Evolutionary conservation across 2,113 vertebrate species (phyloP), one percentile per base, ranked within the genome.

Genomic region (Narcine bancroftii): DNA sequence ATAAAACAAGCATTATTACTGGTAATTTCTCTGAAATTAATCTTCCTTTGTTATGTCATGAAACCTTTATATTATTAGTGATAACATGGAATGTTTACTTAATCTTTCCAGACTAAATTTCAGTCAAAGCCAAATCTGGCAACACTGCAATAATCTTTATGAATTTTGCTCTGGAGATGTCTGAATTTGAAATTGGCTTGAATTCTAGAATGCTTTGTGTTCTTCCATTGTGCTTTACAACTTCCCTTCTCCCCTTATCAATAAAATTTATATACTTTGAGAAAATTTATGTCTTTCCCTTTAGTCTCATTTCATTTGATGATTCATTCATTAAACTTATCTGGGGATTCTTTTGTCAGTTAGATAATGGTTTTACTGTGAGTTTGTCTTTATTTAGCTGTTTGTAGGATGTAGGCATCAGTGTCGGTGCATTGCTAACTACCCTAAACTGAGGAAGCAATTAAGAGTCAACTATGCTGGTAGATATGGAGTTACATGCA

Each of bases 151-250:
- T 36, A 65, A 89, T 89, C 85, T 89, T 11, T 26, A 42, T 26
- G 60, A 63, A 10, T n/a, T 65, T 42, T 89, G 33, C 63, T 65
- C 42, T 66, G n/a, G 85, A 42, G 85, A n/a, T 66, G 17, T 42
- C 63, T 42, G 1, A 36, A 13, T 56, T 63, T 65, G 56, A 89
- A 89, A 63, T 42, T 39, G 85, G 53, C 60, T 65, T 89, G n/a
- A 33, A 42, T 65, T 89, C 56, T 42, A 65, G 36, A 89, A 89
- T 89, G 53, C 17, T 9, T 89, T 65, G 17, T 56, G 65, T 63
- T 39, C 21, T 89, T 65, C n/a, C 85, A 66, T 39, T 89, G 36
- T n/a, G n/a, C 17, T 89, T 89, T 89, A 65, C 85, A 89, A 89
- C 63, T 39, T 83, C 36, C 9, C 36, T 89, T 89, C 85, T 65